These are phyloP conservation scores for Pseudorectes ferrugineus DNA, from an alignment of 2,113 vertebrate genomes.

Conservation along the genomic window DNA sequence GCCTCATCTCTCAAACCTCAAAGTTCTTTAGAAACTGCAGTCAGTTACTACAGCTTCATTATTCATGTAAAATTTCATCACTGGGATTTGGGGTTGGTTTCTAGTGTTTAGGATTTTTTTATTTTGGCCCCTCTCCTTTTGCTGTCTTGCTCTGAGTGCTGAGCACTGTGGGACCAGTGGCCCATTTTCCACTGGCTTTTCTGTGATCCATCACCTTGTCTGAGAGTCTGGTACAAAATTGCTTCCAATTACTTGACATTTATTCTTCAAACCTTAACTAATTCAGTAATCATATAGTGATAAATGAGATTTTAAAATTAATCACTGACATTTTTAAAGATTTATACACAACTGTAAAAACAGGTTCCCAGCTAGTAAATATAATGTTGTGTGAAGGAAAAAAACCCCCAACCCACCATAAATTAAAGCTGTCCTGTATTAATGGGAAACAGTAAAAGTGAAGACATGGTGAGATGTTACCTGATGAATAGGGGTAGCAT, in stretches of 20 bases:
- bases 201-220: neutral
- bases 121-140: neutral
- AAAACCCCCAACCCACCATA: neutral
- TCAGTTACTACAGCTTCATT: neutral
- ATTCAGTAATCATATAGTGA: conserved; percentile 15
- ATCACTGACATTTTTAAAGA: conserved; percentile 28
- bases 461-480: neutral
- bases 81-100: neutral
- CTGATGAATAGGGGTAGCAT: neutral
- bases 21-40: neutral
- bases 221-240: neutral
- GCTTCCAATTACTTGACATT: neutral
- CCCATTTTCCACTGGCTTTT: neutral
- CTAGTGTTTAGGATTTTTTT: neutral
- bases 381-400: neutral
- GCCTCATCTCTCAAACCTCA: neutral
- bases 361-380: conserved; percentile 4
- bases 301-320: conserved; percentile 48
- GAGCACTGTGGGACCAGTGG: neutral
- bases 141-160: neutral
- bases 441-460: neutral
- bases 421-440: conserved; percentile 25
- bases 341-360: conserved; percentile 9
- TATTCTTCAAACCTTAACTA: conserved; percentile 35
- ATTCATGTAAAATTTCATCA: neutral